Percentiles rank a stretch among this genome's conserved stretches.
Evolutionary conservation across 2,113 vertebrate genomes (phyloP).

Genomic region (Nibea albiflora): DNA sequence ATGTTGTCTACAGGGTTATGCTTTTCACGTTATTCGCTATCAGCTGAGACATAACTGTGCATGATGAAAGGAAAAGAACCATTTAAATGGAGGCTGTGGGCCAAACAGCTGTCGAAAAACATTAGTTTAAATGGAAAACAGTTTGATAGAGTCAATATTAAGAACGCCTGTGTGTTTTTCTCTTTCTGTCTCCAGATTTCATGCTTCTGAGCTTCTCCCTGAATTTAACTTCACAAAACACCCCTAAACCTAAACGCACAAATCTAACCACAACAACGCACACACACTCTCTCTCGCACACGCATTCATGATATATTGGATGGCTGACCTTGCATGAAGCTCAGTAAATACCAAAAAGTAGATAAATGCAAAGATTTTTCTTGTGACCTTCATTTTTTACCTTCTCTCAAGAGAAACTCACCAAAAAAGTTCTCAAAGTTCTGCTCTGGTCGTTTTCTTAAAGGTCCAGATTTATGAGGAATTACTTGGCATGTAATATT

Average conservation of each 20-base stretch:
- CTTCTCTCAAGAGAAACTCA: background rate
- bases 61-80: slow-evolving; percentile 29
- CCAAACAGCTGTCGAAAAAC: slow-evolving; percentile 44
- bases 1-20: slow-evolving; percentile 47
- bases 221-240: slow-evolving; percentile 23
- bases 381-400: slow-evolving; percentile 18
- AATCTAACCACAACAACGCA: background rate
- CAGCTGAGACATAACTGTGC: slow-evolving; percentile 39
- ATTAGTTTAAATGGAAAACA: slow-evolving; percentile 47
- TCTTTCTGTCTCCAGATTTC: background rate
- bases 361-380: background rate
- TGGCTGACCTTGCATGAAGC: slow-evolving; percentile 11
- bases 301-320: background rate
- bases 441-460: background rate
- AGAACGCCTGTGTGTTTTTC: background rate
- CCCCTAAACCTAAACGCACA: background rate
- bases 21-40: slow-evolving; percentile 55
- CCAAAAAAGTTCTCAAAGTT: background rate
- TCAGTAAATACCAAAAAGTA: slow-evolving; percentile 4
- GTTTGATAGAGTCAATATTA: slow-evolving; percentile 28
- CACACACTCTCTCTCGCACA: background rate
- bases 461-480: background rate
- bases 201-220: background rate
- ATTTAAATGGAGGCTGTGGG: slow-evolving; percentile 50
- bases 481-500: too few relatives aligned